Base-by-base conservation (phyloP, 37 sponge, comb jelly and placozoan species). In the Cliona cf. orientalis region DNA sequence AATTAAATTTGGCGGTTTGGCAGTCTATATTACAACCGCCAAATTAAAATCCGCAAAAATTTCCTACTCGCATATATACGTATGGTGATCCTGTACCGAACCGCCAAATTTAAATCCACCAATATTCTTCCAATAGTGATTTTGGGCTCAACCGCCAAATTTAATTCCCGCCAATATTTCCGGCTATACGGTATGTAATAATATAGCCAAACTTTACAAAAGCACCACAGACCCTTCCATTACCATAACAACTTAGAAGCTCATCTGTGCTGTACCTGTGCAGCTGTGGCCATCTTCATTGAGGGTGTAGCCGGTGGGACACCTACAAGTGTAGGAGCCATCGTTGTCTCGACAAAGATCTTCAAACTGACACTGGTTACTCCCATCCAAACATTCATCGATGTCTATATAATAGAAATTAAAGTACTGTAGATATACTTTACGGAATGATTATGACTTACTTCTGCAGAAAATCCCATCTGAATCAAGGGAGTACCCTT, bases 311-410 rank as follows among this genome's bases (percentile, higher is more conserved):
- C 80, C 87, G 14, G 7, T 22, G 38, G 42, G 58, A 42, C 87
- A 86, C 21, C 67, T 3, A 44, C 87, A 86, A 0, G 43, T 66
- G 74, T 80, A 86, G 0, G 87, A 80, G 32, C 87, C 87, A 4
- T 25, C 19, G 14, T 29, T 53, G 46, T 86, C 72, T 5, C 17
- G 23, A 57, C 87, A 86, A 42, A 37, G 66, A 2, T 86, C 67
- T 6, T 29, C 21, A 61, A 75, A 75, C 38, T 77, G 53, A 57
- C 86, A 86, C 34, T 77, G 45, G 58, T 69, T 28, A 41, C 22
- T 71, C 0, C 69, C 55, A 68, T 19, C 0, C 25, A 42, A 3
- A 55, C 86, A 86, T 63, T 86, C 86, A 40, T 86, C 44, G 53
- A 86, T 53, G 53, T 84, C 85, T 84, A 58, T 32, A 63, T 11